Percentiles rank a stretch among this genome's conserved stretches.
These are phyloP conservation scores for Silvanus unidentatus DNA, from an alignment of 2,888 invertebrate genomes.

Conservation along the genomic window DNA sequence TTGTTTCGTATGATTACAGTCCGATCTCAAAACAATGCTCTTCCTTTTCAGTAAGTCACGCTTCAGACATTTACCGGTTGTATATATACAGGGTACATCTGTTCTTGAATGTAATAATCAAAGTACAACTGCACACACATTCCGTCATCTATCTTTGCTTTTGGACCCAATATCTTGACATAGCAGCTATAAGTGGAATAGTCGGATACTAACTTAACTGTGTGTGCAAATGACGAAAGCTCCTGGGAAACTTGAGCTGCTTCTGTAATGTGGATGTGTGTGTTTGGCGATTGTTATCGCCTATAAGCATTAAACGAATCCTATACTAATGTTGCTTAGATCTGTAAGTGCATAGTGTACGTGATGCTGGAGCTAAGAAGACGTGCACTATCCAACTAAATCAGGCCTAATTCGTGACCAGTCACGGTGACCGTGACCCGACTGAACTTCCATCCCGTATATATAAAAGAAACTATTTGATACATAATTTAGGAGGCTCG, in stretches of 20 bases:
- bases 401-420: slow-evolving; percentile 32
- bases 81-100: background rate
- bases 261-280: background rate
- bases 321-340: slow-evolving; percentile 12
- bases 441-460: slow-evolving; percentile 6
- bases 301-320: slow-evolving; percentile 4
- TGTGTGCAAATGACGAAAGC: background rate
- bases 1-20: background rate
- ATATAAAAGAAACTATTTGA: background rate
- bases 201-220: too few relatives aligned
- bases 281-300: slow-evolving; percentile 12
- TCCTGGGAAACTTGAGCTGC: slow-evolving; percentile 3
- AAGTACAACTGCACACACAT: too few relatives aligned
- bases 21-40: background rate
- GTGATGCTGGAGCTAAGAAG: slow-evolving; percentile 25
- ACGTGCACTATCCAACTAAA: slow-evolving; percentile 30
- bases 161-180: too few relatives aligned
- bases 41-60: slow-evolving; percentile 4
- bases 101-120: background rate
- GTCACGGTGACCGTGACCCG: slow-evolving; percentile 27
- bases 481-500: too few relatives aligned
- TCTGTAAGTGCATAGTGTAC: slow-evolving; percentile 23
- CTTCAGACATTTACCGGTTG: background rate
- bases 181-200: too few relatives aligned
- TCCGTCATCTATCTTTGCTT: too few relatives aligned